Evolutionary conservation across 2,888 invertebrate species (phyloP), one percentile per base, ranked within the genome.

Genomic region (Catotricha subobsoleta): DNA sequence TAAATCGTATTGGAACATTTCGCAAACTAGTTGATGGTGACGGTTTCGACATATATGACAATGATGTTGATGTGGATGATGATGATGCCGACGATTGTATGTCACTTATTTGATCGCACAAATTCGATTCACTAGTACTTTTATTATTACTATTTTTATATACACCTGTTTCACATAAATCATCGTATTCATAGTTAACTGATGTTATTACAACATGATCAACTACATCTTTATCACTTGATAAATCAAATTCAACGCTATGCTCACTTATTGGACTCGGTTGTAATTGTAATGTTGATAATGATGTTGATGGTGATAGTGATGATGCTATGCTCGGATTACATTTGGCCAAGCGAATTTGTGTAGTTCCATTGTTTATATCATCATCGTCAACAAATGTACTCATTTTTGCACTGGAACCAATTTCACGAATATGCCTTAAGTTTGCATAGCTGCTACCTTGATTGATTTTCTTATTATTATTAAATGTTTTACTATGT

Each of bases 401-500:
- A 12, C 58, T 49, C 52, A 61, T 48, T 47, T 60, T 62, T 41
- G 58, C 58, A 38, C 59, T 60, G 15, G 62, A 54, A 44, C 62
- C 62, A 16, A 60, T 62, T 48, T 62, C 62, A 7, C 62, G 58
- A 28, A 62, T 60, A 44, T 62, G 62, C 7, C 61, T 53, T 45
- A 62, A 52, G 45, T 60, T 58, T 47, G 62, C 61, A 51, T 62
- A 62, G 38, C 61, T 59, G 30, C 42, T 44, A 30, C 40, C 41
- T 36, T 40, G 25, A 25, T 6, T 8, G 7, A 25, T 10, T 6
- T 25, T 25, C 25, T 25, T 25, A 10, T 25, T 25, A 25, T 25
- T 25, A 25, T 25, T 8, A 25, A 8, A 10, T 25, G 10, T 25
- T 6, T 25, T 25, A 6, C 6, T 25, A 25, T 25, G 10, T 25